Evolutionary conservation across 2,888 invertebrate species (phyloP), one percentile per base, ranked within the genome.

Genomic region (Cheilosia grossa): DNA sequence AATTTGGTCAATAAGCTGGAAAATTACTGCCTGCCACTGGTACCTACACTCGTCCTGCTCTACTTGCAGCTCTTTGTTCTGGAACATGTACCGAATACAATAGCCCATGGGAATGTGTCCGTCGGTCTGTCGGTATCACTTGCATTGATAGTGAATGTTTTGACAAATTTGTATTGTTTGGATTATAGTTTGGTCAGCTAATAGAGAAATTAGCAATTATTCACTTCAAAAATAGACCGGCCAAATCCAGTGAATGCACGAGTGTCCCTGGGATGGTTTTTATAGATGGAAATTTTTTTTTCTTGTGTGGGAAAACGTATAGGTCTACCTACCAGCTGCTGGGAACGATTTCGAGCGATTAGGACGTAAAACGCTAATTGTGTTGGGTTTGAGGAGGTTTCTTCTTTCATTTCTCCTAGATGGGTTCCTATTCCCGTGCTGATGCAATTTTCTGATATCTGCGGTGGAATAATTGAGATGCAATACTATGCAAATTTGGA

Each of bases 191-290:
- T 87, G 85, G 73, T 86, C 78, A 86, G 86, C 88, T 89, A 89
- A 89, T 88, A 88, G 87, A 88, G 87, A 90, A 89, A 90, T 90
- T 89, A 89, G 88, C 88, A 89, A 89, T 89, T 89, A 89, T 89
- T 88, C 88, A 88, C 88, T 89, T 88, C 88, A 88, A 87, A 89
- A 89, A 89, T 89, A 87, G n/a, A n/a, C 17, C 24, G 44, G 13
- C 59, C 13, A 56, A 27, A 42, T 44, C 51, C 42, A 21, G 44
- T 53, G 19, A 17, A 30, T 33, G 27, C 0, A 9, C 30, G 30
- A 2, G 63, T 17, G 13, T n/a, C 15, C 10, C 4, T 9, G 47
- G 19, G 10, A 44, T 30, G 15, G 49, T 15, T 21, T 59, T 42
- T 21, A 58, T 42, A 19, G 30, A 33, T 49, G 21, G 51, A 21